phyloP scores from a whole-genome alignment of 2,113 vertebrate species.

The Vidua chalybeata region DNA sequence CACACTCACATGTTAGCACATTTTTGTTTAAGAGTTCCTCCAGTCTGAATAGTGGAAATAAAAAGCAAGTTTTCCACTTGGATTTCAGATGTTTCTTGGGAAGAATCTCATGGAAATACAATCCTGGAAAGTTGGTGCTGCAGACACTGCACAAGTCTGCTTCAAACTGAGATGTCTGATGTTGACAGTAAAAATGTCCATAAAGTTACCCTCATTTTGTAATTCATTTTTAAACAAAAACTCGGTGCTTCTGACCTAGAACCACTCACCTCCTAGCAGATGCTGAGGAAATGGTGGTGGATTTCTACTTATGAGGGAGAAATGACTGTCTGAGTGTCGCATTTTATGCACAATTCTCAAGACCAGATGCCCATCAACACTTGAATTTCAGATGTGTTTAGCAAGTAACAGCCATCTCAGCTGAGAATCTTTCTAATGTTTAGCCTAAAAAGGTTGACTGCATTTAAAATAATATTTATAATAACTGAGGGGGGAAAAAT shows the following conservation, averaged over 20 bases:
- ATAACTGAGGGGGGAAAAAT: fast-evolving
- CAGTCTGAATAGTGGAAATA: not conserved
- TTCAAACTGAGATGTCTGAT: not conserved
- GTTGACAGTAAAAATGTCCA: not conserved
- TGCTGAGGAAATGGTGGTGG: fast-evolving
- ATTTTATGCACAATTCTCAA: not conserved
- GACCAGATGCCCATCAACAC: not conserved
- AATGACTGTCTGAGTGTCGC: fast-evolving
- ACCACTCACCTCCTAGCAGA: not conserved
- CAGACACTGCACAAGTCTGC: not conserved
- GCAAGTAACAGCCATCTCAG: not conserved
- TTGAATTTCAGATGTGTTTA: not conserved
- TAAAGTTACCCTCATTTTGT: not conserved
- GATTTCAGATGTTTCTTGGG: not conserved
- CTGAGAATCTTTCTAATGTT: not conserved
- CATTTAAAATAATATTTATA: not conserved
- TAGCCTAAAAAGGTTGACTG: not conserved
- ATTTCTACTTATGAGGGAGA: not conserved
- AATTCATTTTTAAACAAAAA: not conserved
- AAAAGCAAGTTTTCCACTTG: not conserved
- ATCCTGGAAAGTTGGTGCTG: not conserved
- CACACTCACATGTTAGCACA: not conserved
- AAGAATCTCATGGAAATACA: not conserved
- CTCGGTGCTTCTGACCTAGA: not conserved
- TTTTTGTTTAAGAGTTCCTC: slow-evolving; percentile 8